Conservation (phyloP, 2,888 invertebrate species). For the Iphiclides podalirius region DNA sequence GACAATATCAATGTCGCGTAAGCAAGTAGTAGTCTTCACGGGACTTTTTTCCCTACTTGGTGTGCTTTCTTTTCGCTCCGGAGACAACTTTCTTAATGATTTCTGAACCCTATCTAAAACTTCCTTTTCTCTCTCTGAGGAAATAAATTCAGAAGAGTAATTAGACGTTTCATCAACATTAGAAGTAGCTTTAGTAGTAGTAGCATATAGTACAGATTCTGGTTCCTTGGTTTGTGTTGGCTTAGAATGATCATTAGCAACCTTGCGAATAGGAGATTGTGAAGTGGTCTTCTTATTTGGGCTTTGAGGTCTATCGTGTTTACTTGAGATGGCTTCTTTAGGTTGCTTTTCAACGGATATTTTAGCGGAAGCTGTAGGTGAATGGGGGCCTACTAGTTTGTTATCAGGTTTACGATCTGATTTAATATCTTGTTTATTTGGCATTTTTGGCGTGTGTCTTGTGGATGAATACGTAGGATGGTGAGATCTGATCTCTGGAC, state of each 20-base stretch:
- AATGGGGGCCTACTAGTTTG: conserved; percentile 1
- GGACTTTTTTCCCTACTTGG: conserved; percentile 52
- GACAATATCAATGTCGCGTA: conserved; percentile 47
- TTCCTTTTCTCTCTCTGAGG: conserved; percentile 62
- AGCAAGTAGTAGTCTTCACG: conserved; percentile 47
- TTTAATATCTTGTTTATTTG: conserved; percentile 1
- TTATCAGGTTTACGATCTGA: conserved; percentile 7
- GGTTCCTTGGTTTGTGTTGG: conserved; percentile 29
- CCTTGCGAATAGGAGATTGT: conserved; percentile 27
- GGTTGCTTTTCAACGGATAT: conserved; percentile 4
- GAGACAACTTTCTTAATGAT: conserved; percentile 63
- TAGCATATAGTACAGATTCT: conserved; percentile 1
- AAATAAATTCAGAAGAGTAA: conserved; percentile 44
- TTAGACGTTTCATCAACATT: conserved; percentile 14
- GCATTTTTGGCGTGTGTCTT: conserved; percentile 14
- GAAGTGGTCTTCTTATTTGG: conserved; percentile 23
- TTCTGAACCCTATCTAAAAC: conserved; percentile 61
- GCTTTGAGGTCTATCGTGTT: conserved; percentile 21
- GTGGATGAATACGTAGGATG: conserved; percentile 2
- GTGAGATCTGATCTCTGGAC: not conserved
- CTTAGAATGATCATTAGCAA: conserved; percentile 26
- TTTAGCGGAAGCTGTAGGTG: conserved; percentile 1
- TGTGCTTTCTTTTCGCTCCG: conserved; percentile 52
- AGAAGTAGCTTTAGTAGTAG: not conserved
- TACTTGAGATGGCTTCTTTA: conserved; percentile 14